Evolutionary conservation across 1,140 invertebrate species (phyloP).

Genomic region (Centruroides sculpturatus): DNA sequence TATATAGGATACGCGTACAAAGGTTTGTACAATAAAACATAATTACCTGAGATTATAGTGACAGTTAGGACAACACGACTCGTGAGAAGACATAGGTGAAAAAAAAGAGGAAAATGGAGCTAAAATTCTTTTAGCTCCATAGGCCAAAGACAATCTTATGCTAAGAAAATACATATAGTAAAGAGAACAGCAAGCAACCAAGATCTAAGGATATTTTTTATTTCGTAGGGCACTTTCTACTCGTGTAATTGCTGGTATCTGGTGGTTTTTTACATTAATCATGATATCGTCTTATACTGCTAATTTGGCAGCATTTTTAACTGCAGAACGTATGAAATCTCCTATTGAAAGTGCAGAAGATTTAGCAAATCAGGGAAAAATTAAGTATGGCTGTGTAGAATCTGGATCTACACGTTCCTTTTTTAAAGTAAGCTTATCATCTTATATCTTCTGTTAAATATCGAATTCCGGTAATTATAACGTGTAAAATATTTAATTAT

Average conservation of each 20-base stretch:
- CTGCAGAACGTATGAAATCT: conserved; percentile 41
- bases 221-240: conserved; percentile 60
- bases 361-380: conserved; percentile 69
- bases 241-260: conserved; percentile 53
- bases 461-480: no score
- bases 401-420: conserved; percentile 82
- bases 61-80: no score
- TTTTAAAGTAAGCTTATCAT: conserved; percentile 52
- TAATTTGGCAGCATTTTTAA: conserved; percentile 41
- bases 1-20: no score
- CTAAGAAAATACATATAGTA: no score
- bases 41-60: no score
- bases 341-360: conserved; percentile 77
- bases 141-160: no score
- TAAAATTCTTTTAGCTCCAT: no score
- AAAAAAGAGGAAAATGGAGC: no score
- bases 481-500: not conserved
- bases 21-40: no score
- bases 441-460: not conserved
- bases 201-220: no score
- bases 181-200: no score
- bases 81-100: no score
- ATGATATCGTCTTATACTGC: conserved; percentile 41
- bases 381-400: conserved; percentile 90
- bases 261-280: conserved; percentile 43